These are phyloP conservation scores for Drepana arcuata DNA, from an alignment of 1,140 invertebrate genomes.

Conservation along the genomic window DNA sequence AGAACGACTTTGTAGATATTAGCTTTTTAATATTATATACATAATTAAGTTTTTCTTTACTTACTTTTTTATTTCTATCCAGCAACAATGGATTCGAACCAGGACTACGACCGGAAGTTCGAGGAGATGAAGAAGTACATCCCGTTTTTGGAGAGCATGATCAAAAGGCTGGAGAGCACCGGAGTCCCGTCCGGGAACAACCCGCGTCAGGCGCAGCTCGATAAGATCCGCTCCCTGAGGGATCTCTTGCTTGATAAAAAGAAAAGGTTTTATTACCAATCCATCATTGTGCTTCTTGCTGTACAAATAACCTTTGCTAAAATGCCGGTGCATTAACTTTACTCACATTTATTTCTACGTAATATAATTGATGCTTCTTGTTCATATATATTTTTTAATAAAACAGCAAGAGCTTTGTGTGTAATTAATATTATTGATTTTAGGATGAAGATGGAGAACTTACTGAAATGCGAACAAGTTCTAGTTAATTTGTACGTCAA, in stretches of 20 bases:
- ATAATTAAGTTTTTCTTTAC: neutral
- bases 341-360: neutral
- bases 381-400: neutral
- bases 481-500: conserved; percentile 75
- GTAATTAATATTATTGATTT: conserved; percentile 29
- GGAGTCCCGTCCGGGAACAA: conserved; percentile 39
- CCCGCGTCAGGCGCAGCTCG: conserved; percentile 72
- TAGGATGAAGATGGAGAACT: conserved; percentile 77
- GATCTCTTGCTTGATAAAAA: conserved; percentile 74
- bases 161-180: conserved; percentile 72
- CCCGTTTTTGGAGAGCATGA: conserved; percentile 77
- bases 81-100: conserved; percentile 47
- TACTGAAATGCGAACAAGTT: conserved; percentile 77
- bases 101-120: conserved; percentile 75
- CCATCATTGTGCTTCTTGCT: too few species aligned
- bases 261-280: conserved; percentile 69
- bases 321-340: too few species aligned
- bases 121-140: conserved; percentile 78
- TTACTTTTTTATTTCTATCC: conserved; percentile 21
- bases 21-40: neutral
- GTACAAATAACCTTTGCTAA: too few species aligned
- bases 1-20: too few species aligned
- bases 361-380: neutral
- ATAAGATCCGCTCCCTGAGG: conserved; percentile 76
- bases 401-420: too few species aligned